Conservation (phyloP, 2,797 vertebrate genomes). For the Sebastes kiyomatsui region DNA sequence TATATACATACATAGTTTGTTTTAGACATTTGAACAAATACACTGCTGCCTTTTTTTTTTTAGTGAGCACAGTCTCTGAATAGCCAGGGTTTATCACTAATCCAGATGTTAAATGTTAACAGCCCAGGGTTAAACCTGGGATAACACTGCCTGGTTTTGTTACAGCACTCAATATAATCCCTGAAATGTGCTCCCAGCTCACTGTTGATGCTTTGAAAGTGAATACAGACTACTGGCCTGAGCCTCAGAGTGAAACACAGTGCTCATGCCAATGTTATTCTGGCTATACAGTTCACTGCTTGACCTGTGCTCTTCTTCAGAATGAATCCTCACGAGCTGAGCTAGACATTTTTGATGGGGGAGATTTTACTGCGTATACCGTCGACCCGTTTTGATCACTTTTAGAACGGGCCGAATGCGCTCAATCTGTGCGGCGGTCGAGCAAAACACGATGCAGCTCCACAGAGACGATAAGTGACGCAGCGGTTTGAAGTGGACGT, state of each 20-base stretch:
- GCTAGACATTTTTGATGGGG: neutral
- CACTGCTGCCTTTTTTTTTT: neutral
- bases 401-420: neutral
- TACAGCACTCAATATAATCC: constrained; percentile 2
- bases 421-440: neutral
- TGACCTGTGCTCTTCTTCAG: neutral
- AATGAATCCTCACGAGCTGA: neutral
- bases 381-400: neutral
- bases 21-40: neutral
- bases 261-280: neutral
- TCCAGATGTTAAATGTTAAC: constrained; percentile 1
- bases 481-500: constrained; percentile 27
- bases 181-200: neutral
- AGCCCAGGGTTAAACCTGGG: neutral
- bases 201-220: neutral
- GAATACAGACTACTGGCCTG: neutral
- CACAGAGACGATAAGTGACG: constrained; percentile 21
- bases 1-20: neutral
- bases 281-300: neutral
- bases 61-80: neutral
- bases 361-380: neutral
- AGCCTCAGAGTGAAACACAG: neutral
- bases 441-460: constrained; percentile 9
- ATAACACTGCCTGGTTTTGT: neutral
- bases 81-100: neutral